A percentile compares a stretch with the other conserved stretches of the same genome.
Evolutionary conservation across 2,113 vertebrate species (phyloP).

Genomic region (Candoia aspera): DNA sequence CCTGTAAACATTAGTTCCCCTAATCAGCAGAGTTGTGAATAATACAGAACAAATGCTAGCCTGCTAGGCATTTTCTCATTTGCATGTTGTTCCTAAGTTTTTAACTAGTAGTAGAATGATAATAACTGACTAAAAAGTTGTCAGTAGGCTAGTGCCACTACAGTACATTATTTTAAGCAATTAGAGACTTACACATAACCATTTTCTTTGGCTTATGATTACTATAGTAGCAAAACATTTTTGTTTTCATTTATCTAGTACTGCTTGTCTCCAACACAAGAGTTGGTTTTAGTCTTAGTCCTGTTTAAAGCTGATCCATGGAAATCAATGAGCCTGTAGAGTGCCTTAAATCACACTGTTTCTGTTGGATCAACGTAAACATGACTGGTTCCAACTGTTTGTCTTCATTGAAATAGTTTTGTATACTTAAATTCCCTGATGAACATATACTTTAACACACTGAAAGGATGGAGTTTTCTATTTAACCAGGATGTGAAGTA

Average conservation of each 20-base stretch:
- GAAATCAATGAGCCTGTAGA: not conserved
- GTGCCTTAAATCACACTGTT: not conserved
- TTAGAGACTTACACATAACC: conserved; percentile 70
- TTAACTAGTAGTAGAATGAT: conserved; percentile 38
- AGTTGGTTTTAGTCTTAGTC: not conserved
- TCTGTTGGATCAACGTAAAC: not conserved
- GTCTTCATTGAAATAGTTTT: conserved; percentile 67
- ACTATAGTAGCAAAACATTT: conserved; percentile 68
- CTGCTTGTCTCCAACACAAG: conserved; percentile 40
- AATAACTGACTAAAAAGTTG: conserved; percentile 44
- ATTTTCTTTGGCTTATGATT: conserved; percentile 89
- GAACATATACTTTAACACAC: conserved; percentile 43
- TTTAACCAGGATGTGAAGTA: conserved; percentile 60
- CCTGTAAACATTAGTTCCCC: conserved; percentile 19
- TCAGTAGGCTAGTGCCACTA: conserved; percentile 40
- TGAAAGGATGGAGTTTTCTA: conserved; percentile 55
- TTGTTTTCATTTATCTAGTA: conserved; percentile 35
- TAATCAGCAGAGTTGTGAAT: conserved; percentile 33
- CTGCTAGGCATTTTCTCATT: conserved; percentile 30
- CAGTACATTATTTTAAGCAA: conserved; percentile 47
- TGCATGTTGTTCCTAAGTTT: conserved; percentile 25
- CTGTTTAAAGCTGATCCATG: not conserved
- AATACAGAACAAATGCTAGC: conserved; percentile 37
- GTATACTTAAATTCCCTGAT: conserved; percentile 51
- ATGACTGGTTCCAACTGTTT: conserved; percentile 27